phyloP scores from a whole-genome alignment of 2,113 vertebrate genomes.

The Piprites chloris region DNA sequence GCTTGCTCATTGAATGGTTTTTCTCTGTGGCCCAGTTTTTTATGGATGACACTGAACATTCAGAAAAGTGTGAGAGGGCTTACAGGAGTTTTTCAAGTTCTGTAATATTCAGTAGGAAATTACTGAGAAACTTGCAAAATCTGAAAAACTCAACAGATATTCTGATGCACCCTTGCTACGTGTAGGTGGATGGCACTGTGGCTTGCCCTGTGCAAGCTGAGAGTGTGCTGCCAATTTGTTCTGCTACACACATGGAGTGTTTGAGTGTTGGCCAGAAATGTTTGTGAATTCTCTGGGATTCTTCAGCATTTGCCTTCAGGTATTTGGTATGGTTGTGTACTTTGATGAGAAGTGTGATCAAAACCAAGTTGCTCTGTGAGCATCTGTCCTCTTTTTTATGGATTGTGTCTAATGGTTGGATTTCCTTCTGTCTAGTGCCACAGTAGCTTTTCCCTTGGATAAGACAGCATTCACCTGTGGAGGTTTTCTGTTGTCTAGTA shows the following conservation, averaged over 20 bases:
- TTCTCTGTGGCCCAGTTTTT: background rate
- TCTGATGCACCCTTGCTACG: background rate
- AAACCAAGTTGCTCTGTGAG: background rate
- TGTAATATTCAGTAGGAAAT: background rate
- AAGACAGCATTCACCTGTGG: background rate
- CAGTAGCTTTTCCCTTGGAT: background rate
- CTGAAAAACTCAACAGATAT: constrained; percentile 9
- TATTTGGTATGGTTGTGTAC: background rate
- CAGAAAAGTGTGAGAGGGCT: background rate
- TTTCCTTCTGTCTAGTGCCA: background rate
- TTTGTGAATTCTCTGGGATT: background rate
- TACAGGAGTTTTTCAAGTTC: background rate
- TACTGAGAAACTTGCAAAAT: background rate
- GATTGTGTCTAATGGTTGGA: background rate
- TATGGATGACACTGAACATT: background rate
- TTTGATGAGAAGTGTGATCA: background rate
- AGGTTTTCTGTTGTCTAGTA: background rate
- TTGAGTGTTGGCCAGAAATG: background rate
- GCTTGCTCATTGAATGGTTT: background rate
- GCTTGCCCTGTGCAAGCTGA: background rate
- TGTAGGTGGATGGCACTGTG: constrained; percentile 11
- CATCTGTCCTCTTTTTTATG: background rate
- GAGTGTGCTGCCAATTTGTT: background rate
- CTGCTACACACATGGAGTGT: background rate
- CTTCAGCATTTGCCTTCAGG: constrained; percentile 11